Percentiles rank a stretch among this genome's conserved stretches.
Conservation (phyloP, 2,797 vertebrate genomes). For the Trematomus bernacchii region DNA sequence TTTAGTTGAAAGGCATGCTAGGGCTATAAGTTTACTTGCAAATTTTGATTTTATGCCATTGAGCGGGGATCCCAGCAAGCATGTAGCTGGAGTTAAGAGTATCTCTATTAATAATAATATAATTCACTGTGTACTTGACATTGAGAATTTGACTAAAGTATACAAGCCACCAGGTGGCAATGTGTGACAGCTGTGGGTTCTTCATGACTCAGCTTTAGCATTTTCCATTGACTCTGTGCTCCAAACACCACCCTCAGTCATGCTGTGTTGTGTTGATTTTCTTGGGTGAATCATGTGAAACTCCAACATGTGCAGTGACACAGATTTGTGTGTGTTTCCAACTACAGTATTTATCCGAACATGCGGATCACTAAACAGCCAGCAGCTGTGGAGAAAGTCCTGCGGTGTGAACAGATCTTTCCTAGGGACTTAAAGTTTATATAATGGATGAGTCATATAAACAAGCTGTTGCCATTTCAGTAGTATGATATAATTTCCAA, state of each 20-base stretch:
- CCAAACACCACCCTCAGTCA: constrained; percentile 35
- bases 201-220: constrained; percentile 68
- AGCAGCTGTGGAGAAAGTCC: constrained; percentile 55
- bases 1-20: no score
- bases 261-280: constrained; percentile 55
- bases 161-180: constrained; percentile 73
- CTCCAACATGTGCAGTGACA: constrained; percentile 38
- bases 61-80: no score
- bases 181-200: constrained; percentile 47
- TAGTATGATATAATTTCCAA: constrained; percentile 12
- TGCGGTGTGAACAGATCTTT: constrained; percentile 54
- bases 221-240: constrained; percentile 42
- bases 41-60: no score
- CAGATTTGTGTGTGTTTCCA: constrained; percentile 40
- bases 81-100: no score
- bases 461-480: constrained; percentile 21
- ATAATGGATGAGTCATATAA: constrained; percentile 41
- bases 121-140: background rate
- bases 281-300: constrained; percentile 57
- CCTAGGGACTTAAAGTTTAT: constrained; percentile 42
- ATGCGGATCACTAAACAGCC: constrained; percentile 34
- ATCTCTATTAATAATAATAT: background rate
- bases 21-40: no score
- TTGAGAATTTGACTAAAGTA: background rate
- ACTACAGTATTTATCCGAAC: constrained; percentile 43